Evolutionary conservation across 2,797 vertebrate genomes (phyloP).

Genomic region (Choloepus didactylus): DNA sequence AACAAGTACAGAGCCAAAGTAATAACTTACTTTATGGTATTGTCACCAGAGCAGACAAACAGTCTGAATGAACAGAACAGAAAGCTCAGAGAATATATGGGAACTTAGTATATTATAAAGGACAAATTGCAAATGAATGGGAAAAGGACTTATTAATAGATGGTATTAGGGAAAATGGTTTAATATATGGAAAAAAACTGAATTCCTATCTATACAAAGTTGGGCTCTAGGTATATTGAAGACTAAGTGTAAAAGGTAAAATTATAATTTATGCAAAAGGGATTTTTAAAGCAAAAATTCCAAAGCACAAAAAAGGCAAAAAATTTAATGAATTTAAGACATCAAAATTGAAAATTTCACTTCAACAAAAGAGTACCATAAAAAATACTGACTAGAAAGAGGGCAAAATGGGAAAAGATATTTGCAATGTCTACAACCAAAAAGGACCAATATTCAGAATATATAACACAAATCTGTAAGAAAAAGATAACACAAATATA

Average conservation of each 20-base stretch:
- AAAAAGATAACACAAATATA: neutral
- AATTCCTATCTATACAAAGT: neutral
- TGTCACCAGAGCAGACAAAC: neutral
- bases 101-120: neutral
- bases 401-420: neutral
- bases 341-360: neutral
- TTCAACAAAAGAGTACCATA: neutral
- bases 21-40: too few species aligned
- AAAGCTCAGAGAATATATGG: neutral
- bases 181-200: neutral
- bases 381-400: neutral
- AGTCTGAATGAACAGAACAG: neutral
- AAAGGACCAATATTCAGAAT: neutral
- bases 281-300: neutral
- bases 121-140: neutral
- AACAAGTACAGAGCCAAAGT: neutral
- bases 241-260: neutral
- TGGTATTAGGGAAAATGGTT: neutral
- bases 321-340: neutral
- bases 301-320: neutral
- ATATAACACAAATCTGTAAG: neutral
- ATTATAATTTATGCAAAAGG: neutral
- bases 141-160: neutral
- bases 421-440: neutral
- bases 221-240: neutral